Evolutionary conservation across 2,888 invertebrate genomes (phyloP), one percentile per base, ranked within the genome.

Genomic region (Pomacea canaliculata): DNA sequence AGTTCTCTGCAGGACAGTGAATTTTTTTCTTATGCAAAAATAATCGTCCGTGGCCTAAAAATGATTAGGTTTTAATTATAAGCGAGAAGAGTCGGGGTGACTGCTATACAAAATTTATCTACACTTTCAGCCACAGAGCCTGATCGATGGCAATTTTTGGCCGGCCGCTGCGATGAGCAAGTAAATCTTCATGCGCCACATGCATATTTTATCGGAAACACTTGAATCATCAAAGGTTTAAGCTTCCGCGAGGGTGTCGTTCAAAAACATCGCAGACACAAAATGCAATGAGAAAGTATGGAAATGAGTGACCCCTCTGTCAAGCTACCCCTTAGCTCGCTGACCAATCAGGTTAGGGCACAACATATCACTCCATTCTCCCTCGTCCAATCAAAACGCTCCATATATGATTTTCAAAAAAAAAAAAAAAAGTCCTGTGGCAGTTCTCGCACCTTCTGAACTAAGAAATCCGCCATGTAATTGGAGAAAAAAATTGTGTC

Each of bases 191-290:
- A n/a, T 59, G 67, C 59, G 46, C 18, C 56, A 67, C 67, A 67
- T 67, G 73, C 67, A 59, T 46, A 73, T 51, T 73, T 73, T 67
- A 67, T 67, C 59, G 67, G 67, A 67, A 73, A 27, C 48, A 65
- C 73, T 37, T 59, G 73, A 51, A 67, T 67, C 75, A 75, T 75
- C 75, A 62, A 48, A 56, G 27, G 23, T 51, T 8, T 23, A 59
- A 51, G 70, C 56, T 70, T 49, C 1, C 10, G 51, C 12, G 51
- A 16, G 51, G 51, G 51, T 66, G 67, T 66, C 67, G 73, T 59
- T 59, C 48, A 37, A 66, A 23, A 66, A 65, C 73, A 46, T n/a
- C 23, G 73, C 2, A 56, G 18, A 67, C 67, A 37, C 27, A 12
- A 46, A 56, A 18, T 19, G 48, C 7, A 46, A 67, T 67, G 67